Evolutionary conservation across 2,113 vertebrate species (phyloP), one percentile per base, ranked within the genome.

Genomic region (Rhagologus leucostigma): DNA sequence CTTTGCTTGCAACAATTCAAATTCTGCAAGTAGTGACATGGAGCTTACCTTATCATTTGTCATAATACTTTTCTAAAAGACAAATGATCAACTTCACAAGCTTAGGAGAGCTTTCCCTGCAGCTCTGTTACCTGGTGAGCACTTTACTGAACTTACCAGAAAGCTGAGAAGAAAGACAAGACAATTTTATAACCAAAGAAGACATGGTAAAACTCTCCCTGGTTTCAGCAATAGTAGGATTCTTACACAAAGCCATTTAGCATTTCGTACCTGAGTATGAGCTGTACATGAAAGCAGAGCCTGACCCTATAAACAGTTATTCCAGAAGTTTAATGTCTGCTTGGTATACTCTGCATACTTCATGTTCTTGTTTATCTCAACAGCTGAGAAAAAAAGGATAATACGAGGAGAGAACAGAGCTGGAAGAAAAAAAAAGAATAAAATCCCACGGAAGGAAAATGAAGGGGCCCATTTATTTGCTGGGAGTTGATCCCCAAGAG

Each of bases 1-100:
- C 20, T 49, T 94, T 68, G 57, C 62, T 91, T 76, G 85, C 44
- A 95, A 77, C 52, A 79, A 70, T 69, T 69, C 68, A 69, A 63
- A 44, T 70, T 81, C 59, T 85, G 64, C 85, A 93, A 93, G 89
- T 46, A 89, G 70, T 3, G 3, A 71, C 85, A 84, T 2, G 39
- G 75, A 83, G 35, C 64, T 63, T 78, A 79, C 78, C 37, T 86
- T 84, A 59, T 35, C 15, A 39, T 74, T 83, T 87, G 12, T 80
- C 87, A 84, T 46, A 87, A 80, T 67, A 20, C 42, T 46, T 73
- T 90, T n/a, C 39, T 63, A 80, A 59, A 95, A 67, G 30, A 57
- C 23, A 87, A 91, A 78, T 3, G 0, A 65, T 57, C 5, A 5
- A 33, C 27, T 59, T 85, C 17, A 47, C 27, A 87, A 62, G 42